Conservation (phyloP, 2,888 invertebrate species). For the Ditula angustiorana region DNA sequence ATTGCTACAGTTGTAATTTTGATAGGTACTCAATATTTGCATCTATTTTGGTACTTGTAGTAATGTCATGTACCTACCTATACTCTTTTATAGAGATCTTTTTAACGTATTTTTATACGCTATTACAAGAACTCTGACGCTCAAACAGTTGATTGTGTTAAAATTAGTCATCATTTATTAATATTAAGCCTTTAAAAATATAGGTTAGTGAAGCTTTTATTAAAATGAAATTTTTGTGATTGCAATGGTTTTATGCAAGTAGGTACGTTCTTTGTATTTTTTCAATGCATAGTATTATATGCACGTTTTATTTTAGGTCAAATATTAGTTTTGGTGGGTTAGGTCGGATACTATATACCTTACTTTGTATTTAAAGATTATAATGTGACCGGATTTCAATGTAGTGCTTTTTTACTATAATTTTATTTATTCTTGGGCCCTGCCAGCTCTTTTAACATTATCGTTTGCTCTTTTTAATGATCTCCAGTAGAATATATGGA, state of each 20-base stretch:
- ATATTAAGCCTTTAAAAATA: constrained; percentile 7
- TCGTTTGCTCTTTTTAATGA: constrained; percentile 1
- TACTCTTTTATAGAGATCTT: neutral
- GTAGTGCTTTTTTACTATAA: neutral
- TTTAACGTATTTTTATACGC: constrained; percentile 16
- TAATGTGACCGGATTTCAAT: neutral
- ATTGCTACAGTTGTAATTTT: constrained; percentile 1
- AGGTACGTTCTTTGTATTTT: constrained; percentile 4
- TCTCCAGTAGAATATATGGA: constrained; percentile 3
- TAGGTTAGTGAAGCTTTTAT: constrained; percentile 33
- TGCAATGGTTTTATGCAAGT: constrained; percentile 2
- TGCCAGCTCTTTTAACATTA: neutral
- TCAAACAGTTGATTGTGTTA: constrained; percentile 23
- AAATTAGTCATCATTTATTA: constrained; percentile 2
- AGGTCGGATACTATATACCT: neutral
- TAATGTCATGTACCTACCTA: neutral
- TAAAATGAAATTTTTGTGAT: constrained; percentile 26
- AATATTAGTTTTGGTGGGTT: neutral
- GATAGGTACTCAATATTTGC: neutral
- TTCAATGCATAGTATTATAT: constrained; percentile 24
- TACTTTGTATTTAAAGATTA: neutral
- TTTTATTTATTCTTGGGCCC: constrained; percentile 5
- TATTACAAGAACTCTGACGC: constrained; percentile 8
- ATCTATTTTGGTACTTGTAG: neutral
- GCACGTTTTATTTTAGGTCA: neutral